Evolutionary conservation across 2,113 vertebrate species (phyloP).

Genomic region (Aspiorhynchus laticeps): DNA sequence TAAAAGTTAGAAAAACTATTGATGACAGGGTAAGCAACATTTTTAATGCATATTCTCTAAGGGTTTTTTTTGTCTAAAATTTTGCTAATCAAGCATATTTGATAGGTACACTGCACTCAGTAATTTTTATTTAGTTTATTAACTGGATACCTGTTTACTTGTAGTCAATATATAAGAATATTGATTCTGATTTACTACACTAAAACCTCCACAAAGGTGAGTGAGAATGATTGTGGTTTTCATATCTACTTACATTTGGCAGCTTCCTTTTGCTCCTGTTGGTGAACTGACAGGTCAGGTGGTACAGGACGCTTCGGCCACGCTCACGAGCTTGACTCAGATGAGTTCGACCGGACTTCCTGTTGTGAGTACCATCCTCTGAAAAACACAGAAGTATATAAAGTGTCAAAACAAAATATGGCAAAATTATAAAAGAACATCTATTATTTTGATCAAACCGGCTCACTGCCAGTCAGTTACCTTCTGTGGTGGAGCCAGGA

Average conservation of each 20-base stretch:
- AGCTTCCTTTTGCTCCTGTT: constrained; percentile 79
- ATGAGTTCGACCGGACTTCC: constrained; percentile 71
- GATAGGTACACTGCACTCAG: background rate
- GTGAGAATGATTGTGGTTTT: constrained; percentile 25
- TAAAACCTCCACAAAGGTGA: background rate
- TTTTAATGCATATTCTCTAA: background rate
- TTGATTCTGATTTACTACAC: background rate
- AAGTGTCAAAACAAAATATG: background rate
- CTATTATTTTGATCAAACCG: background rate
- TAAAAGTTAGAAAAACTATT: background rate
- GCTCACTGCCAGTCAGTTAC: constrained; percentile 65
- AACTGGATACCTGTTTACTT: background rate
- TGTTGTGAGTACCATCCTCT: constrained; percentile 74
- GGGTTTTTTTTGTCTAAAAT: background rate
- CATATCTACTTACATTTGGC: constrained; percentile 79
- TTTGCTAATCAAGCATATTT: background rate
- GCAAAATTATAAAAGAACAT: background rate
- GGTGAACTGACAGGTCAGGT: constrained; percentile 80
- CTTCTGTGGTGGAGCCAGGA: constrained; percentile 72
- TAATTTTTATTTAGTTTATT: background rate
- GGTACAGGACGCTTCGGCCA: constrained; percentile 78
- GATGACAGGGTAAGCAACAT: background rate
- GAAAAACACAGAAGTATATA: constrained; percentile 28
- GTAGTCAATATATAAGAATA: background rate
- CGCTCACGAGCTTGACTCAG: constrained; percentile 77